A percentile compares a stretch with the other conserved stretches of the same genome.
Conservation (phyloP, 2,888 invertebrate species). For the Drosophila mayaguana region DNA sequence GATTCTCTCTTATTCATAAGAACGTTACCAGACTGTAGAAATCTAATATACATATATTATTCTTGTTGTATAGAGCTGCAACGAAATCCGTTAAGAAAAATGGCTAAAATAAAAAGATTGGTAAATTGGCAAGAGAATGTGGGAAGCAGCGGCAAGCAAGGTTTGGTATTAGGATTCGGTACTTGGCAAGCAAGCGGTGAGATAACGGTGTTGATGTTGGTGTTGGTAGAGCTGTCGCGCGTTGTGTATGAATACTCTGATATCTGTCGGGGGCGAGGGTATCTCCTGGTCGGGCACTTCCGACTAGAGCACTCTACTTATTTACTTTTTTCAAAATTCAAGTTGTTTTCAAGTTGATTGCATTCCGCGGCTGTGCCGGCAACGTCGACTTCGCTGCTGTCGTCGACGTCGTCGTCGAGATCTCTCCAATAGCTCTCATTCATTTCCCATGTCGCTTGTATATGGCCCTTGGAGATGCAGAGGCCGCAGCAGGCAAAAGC, state of each 20-base stretch:
- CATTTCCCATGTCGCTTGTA: constrained; percentile 64
- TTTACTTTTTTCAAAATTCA: constrained; percentile 73
- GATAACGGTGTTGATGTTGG: too few relatives aligned
- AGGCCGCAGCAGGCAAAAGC: constrained; percentile 3
- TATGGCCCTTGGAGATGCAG: constrained; percentile 40
- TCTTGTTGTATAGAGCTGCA: too few relatives aligned
- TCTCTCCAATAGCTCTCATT: constrained; percentile 51
- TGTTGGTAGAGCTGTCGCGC: too few relatives aligned
- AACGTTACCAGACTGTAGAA: too few relatives aligned
- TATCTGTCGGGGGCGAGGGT: neutral
- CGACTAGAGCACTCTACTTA: neutral
- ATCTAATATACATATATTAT: too few relatives aligned
- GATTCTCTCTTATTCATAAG: too few relatives aligned
- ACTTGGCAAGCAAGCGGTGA: neutral
- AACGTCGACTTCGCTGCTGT: constrained; percentile 32
- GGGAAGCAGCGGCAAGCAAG: too few relatives aligned
- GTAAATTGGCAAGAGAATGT: too few relatives aligned
- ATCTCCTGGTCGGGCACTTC: neutral
- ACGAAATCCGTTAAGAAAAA: too few relatives aligned
- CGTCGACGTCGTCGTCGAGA: neutral
- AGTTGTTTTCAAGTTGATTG: constrained; percentile 79
- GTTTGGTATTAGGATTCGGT: too few relatives aligned
- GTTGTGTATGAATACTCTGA: too few relatives aligned
- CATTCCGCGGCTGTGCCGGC: constrained; percentile 61
- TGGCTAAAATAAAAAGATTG: too few relatives aligned